phyloP scores from a whole-genome alignment of 2,888 invertebrate genomes.

The Phaedon cochleariae region DNA sequence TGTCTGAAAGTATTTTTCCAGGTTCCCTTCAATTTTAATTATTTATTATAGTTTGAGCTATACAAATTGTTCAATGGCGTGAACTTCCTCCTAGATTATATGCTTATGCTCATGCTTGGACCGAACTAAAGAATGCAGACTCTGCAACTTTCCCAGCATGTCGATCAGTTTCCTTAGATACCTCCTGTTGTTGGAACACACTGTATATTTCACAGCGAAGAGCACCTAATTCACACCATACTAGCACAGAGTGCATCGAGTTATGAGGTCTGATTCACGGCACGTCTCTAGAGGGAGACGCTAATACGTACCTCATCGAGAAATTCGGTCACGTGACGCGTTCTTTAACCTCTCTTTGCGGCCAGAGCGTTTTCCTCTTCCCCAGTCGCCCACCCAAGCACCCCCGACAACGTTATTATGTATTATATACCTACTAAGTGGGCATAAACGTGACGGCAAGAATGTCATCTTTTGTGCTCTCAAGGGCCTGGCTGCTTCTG shows the following conservation, averaged over 20 bases:
- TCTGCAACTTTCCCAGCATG: no score
- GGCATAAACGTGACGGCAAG: slow-evolving; percentile 53
- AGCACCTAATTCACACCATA: no score
- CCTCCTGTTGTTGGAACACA: no score
- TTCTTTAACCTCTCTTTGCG: slow-evolving; percentile 49
- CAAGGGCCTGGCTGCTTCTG: slow-evolving; percentile 2
- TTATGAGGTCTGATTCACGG: slow-evolving; percentile 48
- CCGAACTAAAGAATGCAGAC: no score
- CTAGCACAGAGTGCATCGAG: slow-evolving; percentile 43
- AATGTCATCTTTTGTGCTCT: slow-evolving; percentile 40
- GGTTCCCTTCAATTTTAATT: no score
- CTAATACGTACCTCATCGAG: slow-evolving; percentile 60
- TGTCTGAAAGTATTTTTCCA: no score
- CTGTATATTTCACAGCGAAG: no score
- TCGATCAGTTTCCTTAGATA: no score
- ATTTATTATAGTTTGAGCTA: no score
- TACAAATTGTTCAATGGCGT: no score
- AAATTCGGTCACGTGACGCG: slow-evolving; percentile 62
- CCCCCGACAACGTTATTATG: slow-evolving; percentile 56
- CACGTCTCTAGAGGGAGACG: slow-evolving; percentile 49
- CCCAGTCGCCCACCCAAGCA: slow-evolving; percentile 31
- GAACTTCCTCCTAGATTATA: no score
- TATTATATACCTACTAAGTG: slow-evolving; percentile 54
- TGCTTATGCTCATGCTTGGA: no score
- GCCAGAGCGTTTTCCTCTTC: slow-evolving; percentile 19